Conservation (phyloP, 2,113 vertebrate species). For the Triplophysa dalaica region DNA sequence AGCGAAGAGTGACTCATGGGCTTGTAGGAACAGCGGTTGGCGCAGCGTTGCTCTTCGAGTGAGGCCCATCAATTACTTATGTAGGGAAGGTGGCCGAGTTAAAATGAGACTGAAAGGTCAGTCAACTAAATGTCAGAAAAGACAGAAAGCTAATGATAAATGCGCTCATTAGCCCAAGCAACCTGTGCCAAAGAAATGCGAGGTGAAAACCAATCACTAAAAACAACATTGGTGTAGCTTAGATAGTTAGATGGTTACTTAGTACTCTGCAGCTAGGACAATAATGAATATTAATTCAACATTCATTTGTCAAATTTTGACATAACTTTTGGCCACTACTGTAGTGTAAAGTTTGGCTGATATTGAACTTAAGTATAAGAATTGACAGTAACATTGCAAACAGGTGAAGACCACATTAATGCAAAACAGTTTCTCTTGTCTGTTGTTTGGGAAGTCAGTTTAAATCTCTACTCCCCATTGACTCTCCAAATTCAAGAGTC, state of each 20-base stretch:
- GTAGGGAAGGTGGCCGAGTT: conserved; percentile 51
- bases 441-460: background rate
- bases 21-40: conserved; percentile 30
- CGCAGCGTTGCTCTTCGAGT: conserved; percentile 24
- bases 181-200: conserved; percentile 42
- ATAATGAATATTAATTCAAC: too few relatives aligned
- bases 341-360: too few relatives aligned
- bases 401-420: background rate
- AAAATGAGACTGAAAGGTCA: conserved; percentile 64
- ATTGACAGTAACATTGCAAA: too few relatives aligned
- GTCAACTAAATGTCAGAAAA: conserved; percentile 69
- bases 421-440: background rate
- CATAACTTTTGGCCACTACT: too few relatives aligned
- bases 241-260: background rate
- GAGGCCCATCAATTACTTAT: conserved; percentile 68
- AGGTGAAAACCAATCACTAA: conserved; percentile 52
- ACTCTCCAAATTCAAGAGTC: background rate
- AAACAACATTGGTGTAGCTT: background rate
- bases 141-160: conserved; percentile 70
- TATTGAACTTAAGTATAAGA: too few relatives aligned
- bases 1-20: conserved; percentile 61
- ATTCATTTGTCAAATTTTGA: too few relatives aligned
- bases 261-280: too few relatives aligned
- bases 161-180: conserved; percentile 56
- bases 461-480: conserved; percentile 1